Conservation (phyloP, 64 coral and sea anemone genomes). For the Stichodactyla helianthus region DNA sequence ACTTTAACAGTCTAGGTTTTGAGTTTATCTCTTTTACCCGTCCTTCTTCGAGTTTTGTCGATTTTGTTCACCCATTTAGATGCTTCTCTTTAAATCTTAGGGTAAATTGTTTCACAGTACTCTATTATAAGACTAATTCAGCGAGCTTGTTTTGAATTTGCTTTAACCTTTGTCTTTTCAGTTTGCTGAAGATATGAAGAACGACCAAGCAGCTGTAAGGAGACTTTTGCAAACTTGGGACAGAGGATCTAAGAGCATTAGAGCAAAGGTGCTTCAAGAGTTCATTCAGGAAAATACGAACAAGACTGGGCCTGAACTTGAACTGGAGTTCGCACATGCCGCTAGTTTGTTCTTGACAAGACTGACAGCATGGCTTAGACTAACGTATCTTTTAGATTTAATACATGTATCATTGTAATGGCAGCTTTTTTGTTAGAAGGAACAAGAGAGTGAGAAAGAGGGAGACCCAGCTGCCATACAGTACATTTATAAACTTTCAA, state of each 20-base stretch:
- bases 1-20: no score
- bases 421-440: no score
- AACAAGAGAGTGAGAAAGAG: no score
- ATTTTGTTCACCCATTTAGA: no score
- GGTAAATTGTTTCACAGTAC: background rate
- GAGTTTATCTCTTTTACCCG: no score
- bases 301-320: constrained; percentile 94
- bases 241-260: constrained; percentile 64
- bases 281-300: constrained; percentile 74
- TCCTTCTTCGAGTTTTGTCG: no score
- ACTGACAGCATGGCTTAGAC: constrained; percentile 86
- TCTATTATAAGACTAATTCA: background rate
- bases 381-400: constrained; percentile 79
- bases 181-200: constrained; percentile 34
- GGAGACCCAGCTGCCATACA: no score
- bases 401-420: no score
- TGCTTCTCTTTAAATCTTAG: no score
- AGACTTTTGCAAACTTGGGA: constrained; percentile 92
- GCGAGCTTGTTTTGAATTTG: background rate
- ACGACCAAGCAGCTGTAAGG: constrained; percentile 73
- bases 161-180: background rate
- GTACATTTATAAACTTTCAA: background rate
- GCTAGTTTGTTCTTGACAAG: constrained; percentile 96
- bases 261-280: constrained; percentile 88
- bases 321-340: constrained; percentile 90